Percentiles rank a stretch among this genome's conserved stretches.
These are phyloP conservation scores for Hirundichthys speculiger DNA, from an alignment of 2,113 vertebrate species.

Conservation along the genomic window DNA sequence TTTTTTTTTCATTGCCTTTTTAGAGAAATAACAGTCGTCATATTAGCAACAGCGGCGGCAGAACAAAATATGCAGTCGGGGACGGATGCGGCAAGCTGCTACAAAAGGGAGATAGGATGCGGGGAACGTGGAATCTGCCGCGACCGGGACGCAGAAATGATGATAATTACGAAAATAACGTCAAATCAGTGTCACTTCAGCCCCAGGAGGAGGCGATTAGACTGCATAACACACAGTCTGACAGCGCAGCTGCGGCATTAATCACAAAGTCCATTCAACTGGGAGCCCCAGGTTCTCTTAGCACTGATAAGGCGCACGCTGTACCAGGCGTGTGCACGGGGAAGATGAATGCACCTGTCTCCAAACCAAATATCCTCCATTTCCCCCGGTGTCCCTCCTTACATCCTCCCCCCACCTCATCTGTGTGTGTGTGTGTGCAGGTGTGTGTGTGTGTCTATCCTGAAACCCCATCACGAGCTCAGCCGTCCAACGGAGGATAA, in stretches of 20 bases:
- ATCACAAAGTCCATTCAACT: slow-evolving; percentile 75
- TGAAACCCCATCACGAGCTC: slow-evolving; percentile 76
- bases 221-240: slow-evolving; percentile 48
- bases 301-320: slow-evolving; percentile 66
- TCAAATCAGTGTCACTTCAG: slow-evolving; percentile 59
- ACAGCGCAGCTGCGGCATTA: slow-evolving; percentile 73
- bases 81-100: background rate
- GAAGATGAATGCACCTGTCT: slow-evolving; percentile 86
- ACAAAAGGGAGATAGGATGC: slow-evolving; percentile 2
- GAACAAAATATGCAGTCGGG: background rate
- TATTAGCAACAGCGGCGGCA: slow-evolving; percentile 6
- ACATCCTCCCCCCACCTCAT: slow-evolving; percentile 17
- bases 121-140: background rate
- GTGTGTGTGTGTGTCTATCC: slow-evolving; percentile 30
- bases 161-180: background rate
- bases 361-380: slow-evolving; percentile 80
- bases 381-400: slow-evolving; percentile 47
- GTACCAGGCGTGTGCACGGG: slow-evolving; percentile 74
- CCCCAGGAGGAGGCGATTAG: slow-evolving; percentile 62
- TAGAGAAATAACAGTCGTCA: slow-evolving; percentile 1
- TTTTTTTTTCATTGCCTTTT: slow-evolving; percentile 5
- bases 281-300: slow-evolving; percentile 50
- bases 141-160: background rate
- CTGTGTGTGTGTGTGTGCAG: slow-evolving; percentile 12
- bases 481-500: slow-evolving; percentile 72